Percentiles rank a stretch among this genome's conserved stretches.
phyloP scores from a whole-genome alignment of 2,888 invertebrate species.

The Monoplex corrugatus region DNA sequence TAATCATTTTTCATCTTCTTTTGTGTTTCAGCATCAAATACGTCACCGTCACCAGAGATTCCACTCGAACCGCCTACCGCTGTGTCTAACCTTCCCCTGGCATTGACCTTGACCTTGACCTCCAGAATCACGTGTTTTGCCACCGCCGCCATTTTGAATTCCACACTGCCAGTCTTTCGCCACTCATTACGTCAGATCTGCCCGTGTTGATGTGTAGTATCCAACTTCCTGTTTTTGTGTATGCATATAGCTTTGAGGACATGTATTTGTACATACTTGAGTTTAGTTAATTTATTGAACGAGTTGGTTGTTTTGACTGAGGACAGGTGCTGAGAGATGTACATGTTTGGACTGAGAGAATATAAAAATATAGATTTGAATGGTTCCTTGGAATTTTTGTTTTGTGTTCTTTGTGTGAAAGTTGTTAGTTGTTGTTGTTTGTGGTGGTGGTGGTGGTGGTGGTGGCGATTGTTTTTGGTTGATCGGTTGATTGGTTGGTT shows the following conservation, averaged over 20 bases:
- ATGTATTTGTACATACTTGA: neutral
- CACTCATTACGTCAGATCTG: conserved; percentile 22
- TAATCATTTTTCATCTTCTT: neutral
- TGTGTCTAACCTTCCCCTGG: conserved; percentile 58
- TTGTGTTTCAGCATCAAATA: conserved; percentile 66
- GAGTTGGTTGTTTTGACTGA: neutral
- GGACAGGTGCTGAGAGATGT: neutral
- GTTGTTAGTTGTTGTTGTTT: no score
- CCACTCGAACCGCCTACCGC: conserved; percentile 67
- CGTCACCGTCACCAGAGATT: conserved; percentile 63
- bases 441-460: no score
- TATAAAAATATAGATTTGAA: neutral
- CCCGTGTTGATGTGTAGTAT: neutral
- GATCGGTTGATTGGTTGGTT: no score
- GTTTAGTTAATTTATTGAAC: conserved; percentile 10
- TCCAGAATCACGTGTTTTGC: neutral
- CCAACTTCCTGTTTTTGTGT: neutral
- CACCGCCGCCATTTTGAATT: conserved; percentile 35
- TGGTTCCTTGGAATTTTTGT: neutral
- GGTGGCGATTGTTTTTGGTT: no score
- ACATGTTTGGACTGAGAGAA: neutral
- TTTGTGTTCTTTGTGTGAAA: no score
- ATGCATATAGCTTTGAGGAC: neutral
- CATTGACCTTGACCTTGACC: neutral
- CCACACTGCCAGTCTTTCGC: conserved; percentile 48